Percentiles rank a stretch among this genome's conserved stretches.
These are phyloP conservation scores for Folsomia candida DNA, from an alignment of 2,888 invertebrate species.

Conservation along the genomic window DNA sequence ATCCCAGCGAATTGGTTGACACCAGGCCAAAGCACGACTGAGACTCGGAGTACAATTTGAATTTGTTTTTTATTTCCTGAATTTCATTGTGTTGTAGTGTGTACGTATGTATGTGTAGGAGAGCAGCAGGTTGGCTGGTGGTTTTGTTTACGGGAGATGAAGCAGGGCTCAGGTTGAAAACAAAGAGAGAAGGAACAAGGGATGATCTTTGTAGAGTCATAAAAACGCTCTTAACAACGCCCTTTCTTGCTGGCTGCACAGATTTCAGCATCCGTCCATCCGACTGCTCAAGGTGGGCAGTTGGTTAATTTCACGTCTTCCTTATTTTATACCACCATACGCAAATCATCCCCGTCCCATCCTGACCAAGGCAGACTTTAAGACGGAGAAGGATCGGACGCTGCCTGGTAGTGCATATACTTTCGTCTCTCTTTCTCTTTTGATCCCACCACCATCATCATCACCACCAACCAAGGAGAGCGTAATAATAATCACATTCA, in stretches of 20 bases:
- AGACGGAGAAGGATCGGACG: background rate
- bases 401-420: background rate
- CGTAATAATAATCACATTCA: slow-evolving; percentile 2
- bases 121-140: background rate
- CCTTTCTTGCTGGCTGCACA: slow-evolving; percentile 3
- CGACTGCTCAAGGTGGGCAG: slow-evolving; percentile 3
- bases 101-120: no score
- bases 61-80: slow-evolving; percentile 5
- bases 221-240: slow-evolving; percentile 8
- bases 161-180: slow-evolving; percentile 8
- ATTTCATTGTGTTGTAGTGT: background rate
- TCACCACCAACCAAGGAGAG: background rate
- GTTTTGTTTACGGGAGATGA: slow-evolving; percentile 5
- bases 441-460: no score
- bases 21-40: background rate
- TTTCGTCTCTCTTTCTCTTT: background rate
- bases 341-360: background rate
- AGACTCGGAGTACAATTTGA: background rate
- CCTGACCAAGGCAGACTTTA: background rate
- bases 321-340: background rate
- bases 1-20: background rate
- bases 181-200: slow-evolving; percentile 6
- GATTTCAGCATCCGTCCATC: slow-evolving; percentile 6
- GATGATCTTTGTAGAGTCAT: slow-evolving; percentile 7
- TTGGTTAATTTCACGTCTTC: slow-evolving; percentile 2